A percentile compares a stretch with the other conserved stretches of the same genome.
These are phyloP conservation scores for Orchesellides sinensis DNA, from an alignment of 2,888 invertebrate species.

Conservation along the genomic window DNA sequence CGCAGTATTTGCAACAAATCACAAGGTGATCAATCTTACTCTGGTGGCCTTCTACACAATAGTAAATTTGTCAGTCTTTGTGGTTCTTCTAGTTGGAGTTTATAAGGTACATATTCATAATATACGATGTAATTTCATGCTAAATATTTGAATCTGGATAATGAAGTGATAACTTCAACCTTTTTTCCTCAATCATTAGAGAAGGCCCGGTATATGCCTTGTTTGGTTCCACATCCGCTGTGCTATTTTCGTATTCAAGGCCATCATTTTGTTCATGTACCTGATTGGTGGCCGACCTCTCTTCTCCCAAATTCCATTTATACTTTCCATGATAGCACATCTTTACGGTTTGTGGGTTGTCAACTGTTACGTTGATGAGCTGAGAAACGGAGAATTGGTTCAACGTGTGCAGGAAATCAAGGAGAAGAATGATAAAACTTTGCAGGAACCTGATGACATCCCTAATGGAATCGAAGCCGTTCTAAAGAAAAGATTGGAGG, in stretches of 20 bases:
- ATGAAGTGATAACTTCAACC: not conserved
- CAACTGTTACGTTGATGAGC: constrained; percentile 68
- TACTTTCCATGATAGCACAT: constrained; percentile 69
- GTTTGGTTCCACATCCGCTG: constrained; percentile 73
- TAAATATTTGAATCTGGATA: too few relatives aligned
- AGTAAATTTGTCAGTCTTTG: constrained; percentile 59
- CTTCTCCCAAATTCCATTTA: constrained; percentile 70
- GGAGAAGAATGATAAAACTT: constrained; percentile 21
- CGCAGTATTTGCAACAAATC: constrained; percentile 60
- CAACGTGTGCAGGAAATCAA: constrained; percentile 34
- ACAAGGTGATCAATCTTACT: constrained; percentile 67
- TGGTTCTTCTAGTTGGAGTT: constrained; percentile 57
- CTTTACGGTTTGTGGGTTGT: constrained; percentile 72
- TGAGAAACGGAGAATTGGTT: constrained; percentile 28
- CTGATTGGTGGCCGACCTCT: constrained; percentile 68
- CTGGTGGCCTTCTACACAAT: constrained; percentile 62
- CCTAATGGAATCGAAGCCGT: constrained; percentile 64
- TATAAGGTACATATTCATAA: constrained; percentile 58
- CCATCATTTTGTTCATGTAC: constrained; percentile 71
- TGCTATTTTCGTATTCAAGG: constrained; percentile 71
- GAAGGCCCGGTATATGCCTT: constrained; percentile 65
- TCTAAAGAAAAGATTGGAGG: constrained; percentile 30
- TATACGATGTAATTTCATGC: too few relatives aligned
- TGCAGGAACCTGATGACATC: constrained; percentile 38
- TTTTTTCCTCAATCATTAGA: constrained; percentile 56